These are phyloP conservation scores for Periparus ater DNA, from an alignment of 2,797 vertebrate species.

Conservation along the genomic window DNA sequence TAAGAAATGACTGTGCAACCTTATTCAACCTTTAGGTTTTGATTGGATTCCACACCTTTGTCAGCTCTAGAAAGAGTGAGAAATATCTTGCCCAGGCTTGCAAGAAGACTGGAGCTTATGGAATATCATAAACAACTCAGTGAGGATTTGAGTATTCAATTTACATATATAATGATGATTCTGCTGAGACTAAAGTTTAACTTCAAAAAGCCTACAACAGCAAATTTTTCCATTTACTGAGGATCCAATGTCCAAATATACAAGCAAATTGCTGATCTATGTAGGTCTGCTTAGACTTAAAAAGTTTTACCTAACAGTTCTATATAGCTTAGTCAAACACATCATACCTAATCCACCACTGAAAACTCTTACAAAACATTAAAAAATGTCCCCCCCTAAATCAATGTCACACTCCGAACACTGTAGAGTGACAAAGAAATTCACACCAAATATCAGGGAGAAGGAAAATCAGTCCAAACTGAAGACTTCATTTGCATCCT, in stretches of 20 bases:
- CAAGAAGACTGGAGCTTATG: not conserved
- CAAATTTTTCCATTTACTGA: not conserved
- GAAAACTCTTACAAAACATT: not conserved
- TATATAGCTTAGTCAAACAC: not conserved
- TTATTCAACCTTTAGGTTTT: not conserved
- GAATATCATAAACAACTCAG: not conserved
- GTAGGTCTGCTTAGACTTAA: not conserved
- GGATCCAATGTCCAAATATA: not conserved
- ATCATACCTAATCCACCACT: not conserved
- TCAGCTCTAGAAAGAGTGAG: not conserved
- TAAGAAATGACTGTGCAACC: not conserved
- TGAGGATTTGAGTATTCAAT: not conserved
- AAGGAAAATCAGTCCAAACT: not conserved
- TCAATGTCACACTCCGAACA: not conserved
- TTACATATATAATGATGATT: not conserved
- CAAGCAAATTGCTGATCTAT: not conserved
- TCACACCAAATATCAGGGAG: not conserved
- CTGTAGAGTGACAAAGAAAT: not conserved
- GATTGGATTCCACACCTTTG: slow-evolving; percentile 8
- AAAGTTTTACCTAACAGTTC: not conserved
- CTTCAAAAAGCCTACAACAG: not conserved
- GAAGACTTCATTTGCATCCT: not conserved
- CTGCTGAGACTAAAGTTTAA: not conserved
- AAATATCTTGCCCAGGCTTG: slow-evolving; percentile 25
- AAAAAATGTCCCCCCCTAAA: not conserved